Evolutionary conservation across 30 jellyfish, hydroid and myxozoan genomes (phyloP).

Genomic region (Aurelia coerulea): DNA sequence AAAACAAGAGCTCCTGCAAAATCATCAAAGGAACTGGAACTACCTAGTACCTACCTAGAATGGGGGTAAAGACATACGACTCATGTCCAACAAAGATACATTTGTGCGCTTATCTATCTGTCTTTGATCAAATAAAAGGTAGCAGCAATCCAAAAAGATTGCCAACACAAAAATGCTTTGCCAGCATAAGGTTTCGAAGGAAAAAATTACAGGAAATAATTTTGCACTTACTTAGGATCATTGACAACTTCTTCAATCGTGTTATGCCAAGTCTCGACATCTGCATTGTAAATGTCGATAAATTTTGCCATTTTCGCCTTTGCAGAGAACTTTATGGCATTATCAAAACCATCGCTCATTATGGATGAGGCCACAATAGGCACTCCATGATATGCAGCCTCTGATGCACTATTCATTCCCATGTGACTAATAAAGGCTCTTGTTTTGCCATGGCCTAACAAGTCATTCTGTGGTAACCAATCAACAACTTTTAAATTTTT

Average conservation of each 20-base stretch:
- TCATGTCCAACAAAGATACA: no score
- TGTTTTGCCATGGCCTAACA: conserved; percentile 61
- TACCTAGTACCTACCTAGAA: no score
- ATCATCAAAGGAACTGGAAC: no score
- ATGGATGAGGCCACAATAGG: conserved; percentile 62
- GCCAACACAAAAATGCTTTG: no score
- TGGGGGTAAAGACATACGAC: no score
- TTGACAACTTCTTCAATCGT: conserved; percentile 28
- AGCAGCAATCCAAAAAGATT: no score
- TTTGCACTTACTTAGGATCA: conserved; percentile 18
- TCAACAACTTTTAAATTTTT: conserved; percentile 14
- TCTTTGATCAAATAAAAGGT: no score
- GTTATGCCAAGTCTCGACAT: conserved; percentile 16
- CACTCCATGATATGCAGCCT: conserved; percentile 73
- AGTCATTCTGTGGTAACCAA: conserved; percentile 79
- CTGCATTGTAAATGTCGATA: conserved; percentile 28
- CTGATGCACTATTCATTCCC: conserved; percentile 69
- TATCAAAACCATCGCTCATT: conserved; percentile 34
- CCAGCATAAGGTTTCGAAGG: no score
- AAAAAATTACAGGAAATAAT: no score
- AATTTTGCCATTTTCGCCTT: conserved; percentile 59
- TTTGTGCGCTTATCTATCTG: no score
- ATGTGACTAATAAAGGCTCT: conserved; percentile 73
- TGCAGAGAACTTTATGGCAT: conserved; percentile 6
- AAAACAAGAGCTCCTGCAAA: no score